Evolutionary conservation across 2,888 invertebrate genomes (phyloP).

Genomic region (Campoletis raptor): DNA sequence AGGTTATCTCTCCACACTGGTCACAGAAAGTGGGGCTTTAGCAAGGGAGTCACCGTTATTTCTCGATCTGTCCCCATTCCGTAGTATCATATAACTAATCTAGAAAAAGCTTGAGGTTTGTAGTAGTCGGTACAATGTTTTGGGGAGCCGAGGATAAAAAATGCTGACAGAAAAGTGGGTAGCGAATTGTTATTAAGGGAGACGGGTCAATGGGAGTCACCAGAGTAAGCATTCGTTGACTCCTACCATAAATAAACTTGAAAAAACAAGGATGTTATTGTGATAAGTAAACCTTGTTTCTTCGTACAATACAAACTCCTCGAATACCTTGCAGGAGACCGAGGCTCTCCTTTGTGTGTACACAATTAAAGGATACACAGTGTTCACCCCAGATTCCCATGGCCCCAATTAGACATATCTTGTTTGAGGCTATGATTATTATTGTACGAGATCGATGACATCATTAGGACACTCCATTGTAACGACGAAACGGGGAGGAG

Average conservation of each 20-base stretch:
- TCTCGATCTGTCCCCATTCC: slow-evolving; percentile 11
- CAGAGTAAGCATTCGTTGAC: slow-evolving; percentile 9
- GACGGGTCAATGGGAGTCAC: not conserved
- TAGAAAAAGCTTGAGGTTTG: slow-evolving; percentile 30
- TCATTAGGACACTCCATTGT: slow-evolving; percentile 1
- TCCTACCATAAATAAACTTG: slow-evolving; percentile 19
- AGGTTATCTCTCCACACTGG: slow-evolving; percentile 23
- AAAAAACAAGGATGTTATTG: not conserved
- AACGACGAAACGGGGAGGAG: not conserved
- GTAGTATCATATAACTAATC: slow-evolving; percentile 33
- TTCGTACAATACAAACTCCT: not conserved
- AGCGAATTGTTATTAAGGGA: slow-evolving; percentile 39
- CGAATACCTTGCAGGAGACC: not conserved
- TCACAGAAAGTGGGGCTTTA: not conserved
- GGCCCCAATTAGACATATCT: not conserved
- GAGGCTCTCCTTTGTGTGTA: not conserved
- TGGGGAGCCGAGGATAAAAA: slow-evolving; percentile 16
- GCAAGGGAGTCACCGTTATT: slow-evolving; percentile 11
- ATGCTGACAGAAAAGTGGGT: not conserved
- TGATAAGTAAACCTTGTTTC: not conserved
- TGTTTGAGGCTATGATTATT: not conserved
- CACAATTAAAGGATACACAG: not conserved
- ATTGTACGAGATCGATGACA: not conserved
- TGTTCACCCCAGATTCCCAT: not conserved
- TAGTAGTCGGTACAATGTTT: not conserved